Evolutionary conservation across 2,888 invertebrate species (phyloP), one percentile per base, ranked within the genome.

Genomic region (Creontiades dilutus): DNA sequence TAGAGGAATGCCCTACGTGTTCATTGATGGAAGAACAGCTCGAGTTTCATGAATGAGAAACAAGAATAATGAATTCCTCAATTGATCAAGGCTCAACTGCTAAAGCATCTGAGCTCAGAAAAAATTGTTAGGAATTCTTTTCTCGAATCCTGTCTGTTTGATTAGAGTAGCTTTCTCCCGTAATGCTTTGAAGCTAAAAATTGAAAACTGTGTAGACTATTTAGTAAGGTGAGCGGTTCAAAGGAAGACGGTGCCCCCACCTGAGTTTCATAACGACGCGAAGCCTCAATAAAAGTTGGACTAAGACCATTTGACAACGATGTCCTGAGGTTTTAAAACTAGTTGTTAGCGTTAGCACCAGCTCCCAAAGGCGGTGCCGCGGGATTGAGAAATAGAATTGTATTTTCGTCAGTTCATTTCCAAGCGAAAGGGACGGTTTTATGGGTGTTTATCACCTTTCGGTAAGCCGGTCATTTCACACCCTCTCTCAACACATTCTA

Each of bases 351-450:
- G 61, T 68, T 68, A n/a, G 11, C 68, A 13, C 11, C 11, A n/a
- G 68, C 23, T 68, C 23, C 68, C 68, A 68, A 68, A 68, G 68
- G 23, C 3, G 68, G 23, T 68, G 68, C 68, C 68, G 68, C 23
- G 13, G 68, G 68, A 68, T 68, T 68, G 68, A 23, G 68, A 23
- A 68, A 68, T 13, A 19, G 19, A 23, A 23, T 23, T 23, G 23
- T 68, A 68, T 68, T 68, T 68, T 68, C 68, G 68, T 68, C 68
- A 68, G 57, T 57, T 16, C 57, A n/a, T n/a, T n/a, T 14, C 19
- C 23, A n/a, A 13, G 9, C 27, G 27, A 9, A 19, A 68, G 23
- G 23, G 19, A 23, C 5, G 27, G 68, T n/a, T 68, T 68, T 68
- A 68, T 68, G 23, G 68, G 68, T 68, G 68, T 68, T 68, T 23